Conservation (phyloP, 2,888 invertebrate species). For the Malacosoma neustria region DNA sequence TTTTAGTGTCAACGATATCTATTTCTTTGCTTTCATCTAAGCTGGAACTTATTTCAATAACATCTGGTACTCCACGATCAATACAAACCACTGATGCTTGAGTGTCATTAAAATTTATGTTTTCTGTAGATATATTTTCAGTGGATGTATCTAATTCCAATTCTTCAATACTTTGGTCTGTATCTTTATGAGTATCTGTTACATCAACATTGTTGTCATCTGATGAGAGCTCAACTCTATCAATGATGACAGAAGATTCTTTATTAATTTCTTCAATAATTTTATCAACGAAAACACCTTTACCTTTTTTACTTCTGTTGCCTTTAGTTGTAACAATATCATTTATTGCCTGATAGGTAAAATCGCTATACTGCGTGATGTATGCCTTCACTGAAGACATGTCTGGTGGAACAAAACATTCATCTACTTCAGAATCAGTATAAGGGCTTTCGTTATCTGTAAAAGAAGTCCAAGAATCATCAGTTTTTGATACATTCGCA, state of each 20-base stretch:
- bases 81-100: constrained; percentile 41
- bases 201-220: constrained; percentile 47
- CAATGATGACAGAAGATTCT: constrained; percentile 46
- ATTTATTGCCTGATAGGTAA: constrained; percentile 81
- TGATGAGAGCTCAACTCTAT: constrained; percentile 42
- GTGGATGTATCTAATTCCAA: constrained; percentile 9
- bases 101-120: constrained; percentile 22
- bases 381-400: constrained; percentile 79
- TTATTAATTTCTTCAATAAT: constrained; percentile 50
- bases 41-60: constrained; percentile 41
- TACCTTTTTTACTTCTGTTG: constrained; percentile 27
- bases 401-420: constrained; percentile 47
- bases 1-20: constrained; percentile 3
- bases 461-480: constrained; percentile 61
- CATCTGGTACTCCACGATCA: constrained; percentile 30
- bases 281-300: constrained; percentile 32
- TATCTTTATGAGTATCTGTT: constrained; percentile 26
- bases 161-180: constrained; percentile 4
- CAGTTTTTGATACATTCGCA: constrained; percentile 43
- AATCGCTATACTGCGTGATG: constrained; percentile 84
- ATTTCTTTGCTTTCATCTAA: constrained; percentile 21
- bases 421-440: constrained; percentile 60
- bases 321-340: constrained; percentile 57
- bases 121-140: constrained; percentile 5
- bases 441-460: constrained; percentile 46